These are phyloP conservation scores for Machimus rusticus DNA, from an alignment of 2,888 invertebrate species.

Conservation along the genomic window DNA sequence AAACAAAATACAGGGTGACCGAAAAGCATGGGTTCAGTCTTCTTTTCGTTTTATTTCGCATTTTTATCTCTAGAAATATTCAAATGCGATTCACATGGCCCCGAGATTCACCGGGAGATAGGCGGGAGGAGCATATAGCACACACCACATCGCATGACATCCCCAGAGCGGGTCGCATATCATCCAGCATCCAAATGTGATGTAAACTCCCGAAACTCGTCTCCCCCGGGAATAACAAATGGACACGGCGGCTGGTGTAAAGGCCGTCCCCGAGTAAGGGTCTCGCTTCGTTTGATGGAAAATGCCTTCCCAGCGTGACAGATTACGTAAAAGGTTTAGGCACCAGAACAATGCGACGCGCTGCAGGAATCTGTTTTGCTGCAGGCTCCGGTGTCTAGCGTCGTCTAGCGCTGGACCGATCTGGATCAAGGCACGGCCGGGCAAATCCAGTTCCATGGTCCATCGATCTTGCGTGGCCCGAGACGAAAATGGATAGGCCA, in stretches of 20 bases:
- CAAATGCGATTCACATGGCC: constrained; percentile 14
- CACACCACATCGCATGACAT: background rate
- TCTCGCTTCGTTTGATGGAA: constrained; percentile 12
- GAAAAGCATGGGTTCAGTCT: background rate
- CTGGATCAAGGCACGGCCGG: background rate
- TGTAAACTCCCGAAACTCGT: constrained; percentile 2
- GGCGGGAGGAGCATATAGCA: background rate
- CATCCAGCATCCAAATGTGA: background rate
- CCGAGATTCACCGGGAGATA: constrained; percentile 1
- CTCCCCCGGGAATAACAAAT: constrained; percentile 20
- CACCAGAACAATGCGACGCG: constrained; percentile 14
- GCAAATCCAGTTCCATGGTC: background rate
- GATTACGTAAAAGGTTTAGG: constrained; percentile 24
- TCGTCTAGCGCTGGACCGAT: background rate
- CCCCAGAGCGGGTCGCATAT: constrained; percentile 16
- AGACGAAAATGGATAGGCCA: background rate
- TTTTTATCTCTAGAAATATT: constrained; percentile 32
- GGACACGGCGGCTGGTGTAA: background rate
- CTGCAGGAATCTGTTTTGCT: background rate
- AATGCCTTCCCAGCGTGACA: constrained; percentile 13
- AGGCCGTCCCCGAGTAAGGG: background rate
- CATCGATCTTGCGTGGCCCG: background rate
- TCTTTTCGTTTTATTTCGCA: constrained; percentile 10
- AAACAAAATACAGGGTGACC: background rate
- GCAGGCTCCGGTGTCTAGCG: background rate